Evolutionary conservation across 2,113 vertebrate species (phyloP), one percentile per base, ranked within the genome.

Genomic region (Prolemur simus): DNA sequence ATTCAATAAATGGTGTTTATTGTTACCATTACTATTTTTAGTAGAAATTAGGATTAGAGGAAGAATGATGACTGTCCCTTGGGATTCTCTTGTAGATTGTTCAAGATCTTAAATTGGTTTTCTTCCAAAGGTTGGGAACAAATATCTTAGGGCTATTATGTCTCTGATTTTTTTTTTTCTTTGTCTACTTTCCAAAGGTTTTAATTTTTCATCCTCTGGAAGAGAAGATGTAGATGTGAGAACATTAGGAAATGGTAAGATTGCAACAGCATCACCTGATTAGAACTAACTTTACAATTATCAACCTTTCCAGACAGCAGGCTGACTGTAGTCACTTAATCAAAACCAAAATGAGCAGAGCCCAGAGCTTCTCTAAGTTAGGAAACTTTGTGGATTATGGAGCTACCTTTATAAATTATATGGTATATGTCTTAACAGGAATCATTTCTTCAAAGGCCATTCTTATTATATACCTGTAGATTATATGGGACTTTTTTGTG

Each of bases 201-300:
- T 99, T 98, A 99, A 99, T 98, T 99, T 99, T 98, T 99, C 99
- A 84, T 99, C 99, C 11, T 99, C 99, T 49, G 99, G 99, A 94
- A 99, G 99, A 98, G 99, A 99, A 98, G 99, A 99, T 21, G 99
- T 99, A 93, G 99, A 99, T 60, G 99, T 99, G 34, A 98, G 99
- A 96, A 99, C 99, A 5, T 98, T 99, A n/a, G 99, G 99, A 97
- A 99, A 99, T 1, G 99, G 99, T 99, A 98, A 99, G 98, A 93
- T 87, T 87, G 87, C 5, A 23, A 88, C 21, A 52, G 45, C n/a
- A 80, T 69, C 47, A 63, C 83, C 82, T 76, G 49, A 49, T 34
- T 54, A 84, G 68, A 96, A 37, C 71, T 76, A 32, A 80, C 73
- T 76, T 89, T 80, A 54, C 60, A 23, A 84, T 81, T 42, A 14